A percentile compares a stretch with the other conserved stretches of the same genome.
Evolutionary conservation across 2,113 vertebrate species (phyloP).

Genomic region (Pogonocichla stellata): DNA sequence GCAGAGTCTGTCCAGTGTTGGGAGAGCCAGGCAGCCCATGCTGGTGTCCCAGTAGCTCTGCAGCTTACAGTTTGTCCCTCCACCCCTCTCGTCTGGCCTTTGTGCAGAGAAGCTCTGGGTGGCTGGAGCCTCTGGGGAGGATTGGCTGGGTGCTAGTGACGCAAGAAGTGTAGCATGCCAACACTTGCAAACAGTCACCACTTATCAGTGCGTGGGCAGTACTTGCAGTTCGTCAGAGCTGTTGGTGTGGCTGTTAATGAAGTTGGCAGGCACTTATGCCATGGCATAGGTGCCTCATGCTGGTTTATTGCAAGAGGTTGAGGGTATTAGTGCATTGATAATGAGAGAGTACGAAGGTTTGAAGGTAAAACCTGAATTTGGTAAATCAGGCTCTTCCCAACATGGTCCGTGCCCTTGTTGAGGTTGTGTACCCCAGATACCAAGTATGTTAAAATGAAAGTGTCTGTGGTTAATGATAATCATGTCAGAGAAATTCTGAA

Average conservation of each 20-base stretch:
- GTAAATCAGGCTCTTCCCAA: neutral
- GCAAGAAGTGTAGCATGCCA: neutral
- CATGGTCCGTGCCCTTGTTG: neutral
- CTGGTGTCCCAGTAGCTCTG: neutral
- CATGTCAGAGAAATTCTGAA: neutral
- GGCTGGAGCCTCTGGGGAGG: neutral
- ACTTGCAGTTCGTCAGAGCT: neutral
- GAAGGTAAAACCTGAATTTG: neutral
- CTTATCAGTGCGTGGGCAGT: neutral
- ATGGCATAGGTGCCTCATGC: neutral
- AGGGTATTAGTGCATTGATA: neutral
- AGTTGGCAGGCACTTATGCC: neutral
- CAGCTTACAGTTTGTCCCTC: neutral
- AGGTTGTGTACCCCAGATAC: neutral
- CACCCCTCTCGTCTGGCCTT: neutral
- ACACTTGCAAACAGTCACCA: neutral
- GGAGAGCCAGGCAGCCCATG: neutral
- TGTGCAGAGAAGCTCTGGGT: neutral
- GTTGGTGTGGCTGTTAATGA: neutral
- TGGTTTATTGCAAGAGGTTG: neutral
- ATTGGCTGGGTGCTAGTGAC: neutral
- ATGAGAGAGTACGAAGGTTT: neutral
- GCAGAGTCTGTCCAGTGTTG: rapidly evolving
- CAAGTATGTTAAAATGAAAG: neutral
- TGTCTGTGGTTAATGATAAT: neutral